phyloP scores from a whole-genome alignment of 2,888 invertebrate genomes.

The Lasioglossum marginatum region DNA sequence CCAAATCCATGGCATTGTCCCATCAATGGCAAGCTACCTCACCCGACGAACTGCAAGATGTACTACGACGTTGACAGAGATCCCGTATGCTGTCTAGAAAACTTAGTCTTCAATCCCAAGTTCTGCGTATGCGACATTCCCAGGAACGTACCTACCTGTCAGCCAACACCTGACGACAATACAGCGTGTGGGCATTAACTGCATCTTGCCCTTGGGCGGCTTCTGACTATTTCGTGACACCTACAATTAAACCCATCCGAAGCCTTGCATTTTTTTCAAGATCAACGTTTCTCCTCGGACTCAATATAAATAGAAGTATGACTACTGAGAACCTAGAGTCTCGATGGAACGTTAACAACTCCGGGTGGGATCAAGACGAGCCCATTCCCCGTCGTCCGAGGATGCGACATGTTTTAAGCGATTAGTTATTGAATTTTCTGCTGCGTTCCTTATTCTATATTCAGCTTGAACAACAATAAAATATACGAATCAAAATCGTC shows the following conservation, averaged over 20 bases:
- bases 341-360: no score
- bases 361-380: no score
- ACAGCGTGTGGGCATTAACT: fast-evolving
- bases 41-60: not conserved
- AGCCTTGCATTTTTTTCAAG: not conserved
- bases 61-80: fast-evolving
- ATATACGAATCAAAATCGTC: not conserved
- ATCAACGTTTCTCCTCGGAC: not conserved
- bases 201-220: not conserved
- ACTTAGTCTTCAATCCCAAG: not conserved
- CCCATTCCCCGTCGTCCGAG: no score
- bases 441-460: not conserved
- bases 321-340: no score
- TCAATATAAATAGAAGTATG: no score
- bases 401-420: no score
- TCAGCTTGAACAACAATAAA: not conserved
- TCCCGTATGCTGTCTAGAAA: not conserved
- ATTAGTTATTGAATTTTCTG: no score
- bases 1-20: not conserved
- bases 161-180: not conserved
- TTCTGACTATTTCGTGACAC: not conserved
- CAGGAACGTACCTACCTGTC: fast-evolving
- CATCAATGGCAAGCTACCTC: not conserved
- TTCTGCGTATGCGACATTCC: not conserved
- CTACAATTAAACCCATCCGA: not conserved